Conservation (phyloP, 2,888 invertebrate species). For the Noctua comes region DNA sequence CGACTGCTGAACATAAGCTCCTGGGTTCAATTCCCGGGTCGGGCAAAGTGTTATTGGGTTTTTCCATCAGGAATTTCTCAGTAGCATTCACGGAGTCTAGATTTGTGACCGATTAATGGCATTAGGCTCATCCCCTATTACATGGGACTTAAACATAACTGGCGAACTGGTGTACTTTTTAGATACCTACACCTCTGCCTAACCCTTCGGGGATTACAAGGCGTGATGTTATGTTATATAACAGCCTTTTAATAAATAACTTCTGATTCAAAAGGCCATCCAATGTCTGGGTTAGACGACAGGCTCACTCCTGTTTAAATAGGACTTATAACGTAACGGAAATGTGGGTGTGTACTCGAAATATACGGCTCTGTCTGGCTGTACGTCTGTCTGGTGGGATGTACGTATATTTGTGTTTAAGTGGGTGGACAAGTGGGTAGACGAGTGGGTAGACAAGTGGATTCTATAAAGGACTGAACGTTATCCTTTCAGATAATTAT, state of each 20-base stretch:
- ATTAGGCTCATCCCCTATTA: no score
- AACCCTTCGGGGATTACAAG: no score
- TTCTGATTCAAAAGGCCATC: neutral
- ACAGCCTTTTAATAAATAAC: neutral
- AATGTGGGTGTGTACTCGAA: neutral
- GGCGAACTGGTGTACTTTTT: no score
- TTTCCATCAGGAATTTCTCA: no score
- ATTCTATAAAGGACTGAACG: neutral
- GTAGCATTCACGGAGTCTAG: no score
- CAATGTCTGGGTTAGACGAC: neutral
- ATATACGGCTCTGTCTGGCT: neutral
- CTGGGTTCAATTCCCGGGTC: no score
- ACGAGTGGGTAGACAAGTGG: neutral
- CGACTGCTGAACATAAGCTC: no score
- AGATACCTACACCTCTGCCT: no score
- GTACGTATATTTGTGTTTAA: neutral
- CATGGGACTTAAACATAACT: no score
- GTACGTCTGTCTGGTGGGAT: neutral
- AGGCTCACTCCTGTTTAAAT: neutral
- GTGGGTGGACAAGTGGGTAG: neutral
- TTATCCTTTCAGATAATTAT: neutral
- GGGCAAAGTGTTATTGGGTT: no score
- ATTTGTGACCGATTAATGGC: no score
- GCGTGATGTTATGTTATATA: no score
- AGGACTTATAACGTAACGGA: neutral